phyloP scores from a whole-genome alignment of 2,113 vertebrate genomes.

The Hemiprocne comata region DNA sequence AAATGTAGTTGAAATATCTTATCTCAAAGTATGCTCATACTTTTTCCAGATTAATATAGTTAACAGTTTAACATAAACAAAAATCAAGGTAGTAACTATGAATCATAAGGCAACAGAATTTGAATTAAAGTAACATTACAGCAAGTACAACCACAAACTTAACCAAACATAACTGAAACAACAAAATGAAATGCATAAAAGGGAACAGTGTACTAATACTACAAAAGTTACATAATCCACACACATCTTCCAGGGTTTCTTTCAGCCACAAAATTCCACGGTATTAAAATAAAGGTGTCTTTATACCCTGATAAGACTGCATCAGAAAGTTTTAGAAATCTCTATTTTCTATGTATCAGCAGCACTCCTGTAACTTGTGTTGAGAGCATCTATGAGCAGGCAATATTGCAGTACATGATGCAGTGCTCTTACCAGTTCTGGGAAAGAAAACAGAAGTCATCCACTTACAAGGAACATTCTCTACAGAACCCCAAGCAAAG shows the following conservation, averaged over 20 bases:
- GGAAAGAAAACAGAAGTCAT: not conserved
- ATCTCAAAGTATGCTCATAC: not conserved
- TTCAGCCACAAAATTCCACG: not conserved
- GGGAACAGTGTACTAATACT: not conserved
- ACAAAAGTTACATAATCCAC: not conserved
- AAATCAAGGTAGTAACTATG: not conserved
- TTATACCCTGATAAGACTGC: not conserved
- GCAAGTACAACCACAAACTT: not conserved
- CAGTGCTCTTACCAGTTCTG: not conserved
- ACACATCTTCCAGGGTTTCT: not conserved
- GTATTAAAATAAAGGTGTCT: not conserved
- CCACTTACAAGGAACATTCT: not conserved
- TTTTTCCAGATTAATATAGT: not conserved
- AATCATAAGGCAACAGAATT: not conserved
- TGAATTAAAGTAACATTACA: not conserved
- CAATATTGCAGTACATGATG: not conserved
- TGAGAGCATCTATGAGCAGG: not conserved
- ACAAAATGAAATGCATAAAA: not conserved
- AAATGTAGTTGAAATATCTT: not conserved
- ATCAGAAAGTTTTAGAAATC: not conserved
- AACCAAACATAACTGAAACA: not conserved
- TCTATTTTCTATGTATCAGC: too few relatives aligned
- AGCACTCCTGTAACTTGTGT: not conserved
- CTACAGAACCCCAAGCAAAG: not conserved
- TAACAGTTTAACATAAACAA: not conserved